Conservation (phyloP, 2,797 vertebrate species). For the Melanotaenia pygmaea region DNA sequence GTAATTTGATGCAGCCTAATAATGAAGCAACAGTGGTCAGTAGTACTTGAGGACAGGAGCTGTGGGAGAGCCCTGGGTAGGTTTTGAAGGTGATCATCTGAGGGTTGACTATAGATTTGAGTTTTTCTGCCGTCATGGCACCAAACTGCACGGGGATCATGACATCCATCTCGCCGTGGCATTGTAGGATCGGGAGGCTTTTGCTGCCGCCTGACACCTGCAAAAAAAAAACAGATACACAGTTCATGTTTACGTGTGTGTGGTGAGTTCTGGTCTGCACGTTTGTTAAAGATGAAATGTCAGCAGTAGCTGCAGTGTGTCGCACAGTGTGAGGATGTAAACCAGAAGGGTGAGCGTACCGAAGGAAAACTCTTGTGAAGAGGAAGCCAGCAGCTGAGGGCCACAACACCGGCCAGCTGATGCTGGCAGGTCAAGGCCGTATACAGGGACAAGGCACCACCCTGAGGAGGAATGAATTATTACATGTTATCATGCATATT, state of each 20-base stretch:
- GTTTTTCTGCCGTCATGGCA: slow-evolving; percentile 91
- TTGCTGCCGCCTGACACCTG: slow-evolving; percentile 84
- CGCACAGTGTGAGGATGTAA: too few species aligned
- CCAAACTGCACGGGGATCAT: slow-evolving; percentile 93
- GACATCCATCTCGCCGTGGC: slow-evolving; percentile 92
- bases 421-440: slow-evolving; percentile 95
- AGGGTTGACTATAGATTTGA: slow-evolving; percentile 88
- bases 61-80: slow-evolving; percentile 90
- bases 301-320: too few species aligned
- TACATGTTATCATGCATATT: neutral
- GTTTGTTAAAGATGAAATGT: too few species aligned
- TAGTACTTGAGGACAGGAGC: slow-evolving; percentile 91
- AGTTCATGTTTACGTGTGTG: neutral
- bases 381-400: slow-evolving; percentile 97
- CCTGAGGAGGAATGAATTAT: slow-evolving; percentile 78
- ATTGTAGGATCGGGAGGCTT: slow-evolving; percentile 94
- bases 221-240: slow-evolving; percentile 2
- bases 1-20: too few species aligned
- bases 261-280: too few species aligned
- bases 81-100: slow-evolving; percentile 90
- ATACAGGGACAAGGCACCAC: slow-evolving; percentile 95
- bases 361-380: slow-evolving; percentile 93
- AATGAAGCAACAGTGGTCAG: neutral
- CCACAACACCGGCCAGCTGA: slow-evolving; percentile 94
- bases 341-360: slow-evolving; percentile 73